These are phyloP conservation scores for Ceratina japonica DNA, from an alignment of 1,140 invertebrate genomes.

Conservation along the genomic window DNA sequence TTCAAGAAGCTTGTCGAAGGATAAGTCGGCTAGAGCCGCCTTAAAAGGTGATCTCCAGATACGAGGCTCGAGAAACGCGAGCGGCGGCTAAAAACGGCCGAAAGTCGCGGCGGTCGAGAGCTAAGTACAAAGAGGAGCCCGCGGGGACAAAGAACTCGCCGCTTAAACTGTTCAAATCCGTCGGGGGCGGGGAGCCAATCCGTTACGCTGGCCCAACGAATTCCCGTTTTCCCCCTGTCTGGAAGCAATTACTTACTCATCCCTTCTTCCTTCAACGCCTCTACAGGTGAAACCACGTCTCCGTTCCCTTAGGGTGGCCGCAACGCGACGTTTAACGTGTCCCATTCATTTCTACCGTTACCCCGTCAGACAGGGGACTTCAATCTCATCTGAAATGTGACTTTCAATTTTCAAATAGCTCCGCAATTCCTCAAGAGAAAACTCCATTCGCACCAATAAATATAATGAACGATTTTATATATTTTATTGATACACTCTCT, in stretches of 20 bases:
- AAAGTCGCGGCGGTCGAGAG: not conserved
- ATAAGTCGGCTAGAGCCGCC: slow-evolving; percentile 17
- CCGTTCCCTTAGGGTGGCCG: not conserved
- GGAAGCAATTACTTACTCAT: slow-evolving; percentile 38
- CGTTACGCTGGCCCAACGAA: slow-evolving; percentile 13
- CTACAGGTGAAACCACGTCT: not conserved
- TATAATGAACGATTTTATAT: too few relatives aligned
- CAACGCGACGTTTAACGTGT: too few relatives aligned
- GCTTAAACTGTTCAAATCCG: slow-evolving; percentile 46
- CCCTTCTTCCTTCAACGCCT: not conserved
- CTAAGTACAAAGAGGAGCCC: slow-evolving; percentile 28
- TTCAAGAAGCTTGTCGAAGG: slow-evolving; percentile 23
- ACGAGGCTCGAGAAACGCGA: not conserved
- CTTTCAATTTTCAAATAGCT: too few relatives aligned
- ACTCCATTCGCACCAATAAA: too few relatives aligned
- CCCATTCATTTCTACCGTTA: too few relatives aligned
- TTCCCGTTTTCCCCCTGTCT: not conserved
- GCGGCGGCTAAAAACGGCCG: not conserved
- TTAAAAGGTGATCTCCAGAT: slow-evolving; percentile 42
- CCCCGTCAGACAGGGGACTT: too few relatives aligned
- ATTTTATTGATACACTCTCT: too few relatives aligned
- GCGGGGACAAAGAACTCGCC: slow-evolving; percentile 11
- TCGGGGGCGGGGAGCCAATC: slow-evolving; percentile 33
- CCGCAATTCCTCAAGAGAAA: too few relatives aligned
- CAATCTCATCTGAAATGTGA: too few relatives aligned